Conservation (phyloP, 92 coral and sea anemone genomes). For the Phenganax stokvisi region DNA sequence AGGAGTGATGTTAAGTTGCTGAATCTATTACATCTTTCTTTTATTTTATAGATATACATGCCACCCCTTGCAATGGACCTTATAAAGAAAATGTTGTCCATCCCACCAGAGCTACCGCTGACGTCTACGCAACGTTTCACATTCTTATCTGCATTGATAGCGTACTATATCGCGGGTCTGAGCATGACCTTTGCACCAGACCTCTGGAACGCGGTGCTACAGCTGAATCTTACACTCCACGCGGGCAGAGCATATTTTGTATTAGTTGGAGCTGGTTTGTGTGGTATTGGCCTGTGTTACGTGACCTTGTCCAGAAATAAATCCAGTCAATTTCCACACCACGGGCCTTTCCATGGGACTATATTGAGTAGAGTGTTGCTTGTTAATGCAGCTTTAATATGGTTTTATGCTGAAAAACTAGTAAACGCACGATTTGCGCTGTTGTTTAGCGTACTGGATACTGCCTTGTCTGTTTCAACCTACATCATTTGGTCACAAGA, state of each 20-base stretch:
- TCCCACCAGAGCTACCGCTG: conserved; percentile 46
- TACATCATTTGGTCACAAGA: conserved; percentile 50
- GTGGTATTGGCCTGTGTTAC: conserved; percentile 43
- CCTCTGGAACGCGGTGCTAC: conserved; percentile 45
- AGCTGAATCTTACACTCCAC: conserved; percentile 19
- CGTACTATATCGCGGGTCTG: conserved; percentile 51
- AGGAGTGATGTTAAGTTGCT: too few relatives aligned
- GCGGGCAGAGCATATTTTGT: conserved; percentile 50
- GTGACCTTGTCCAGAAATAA: conserved; percentile 50
- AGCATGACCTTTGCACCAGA: conserved; percentile 49
- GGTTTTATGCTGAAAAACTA: conserved; percentile 37
- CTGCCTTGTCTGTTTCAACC: conserved; percentile 43
- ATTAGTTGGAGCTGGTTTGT: conserved; percentile 43
- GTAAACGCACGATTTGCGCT: conserved; percentile 51
- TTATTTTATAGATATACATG: too few relatives aligned
- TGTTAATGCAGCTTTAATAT: conserved; percentile 49
- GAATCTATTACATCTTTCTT: too few relatives aligned
- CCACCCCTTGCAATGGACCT: conserved; percentile 4
- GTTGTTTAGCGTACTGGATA: conserved; percentile 47
- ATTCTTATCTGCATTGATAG: conserved; percentile 47
- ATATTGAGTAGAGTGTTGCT: conserved; percentile 37
- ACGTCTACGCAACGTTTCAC: conserved; percentile 48
- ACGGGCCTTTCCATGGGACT: conserved; percentile 47
- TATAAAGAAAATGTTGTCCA: conserved; percentile 51
- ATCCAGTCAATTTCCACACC: conserved; percentile 16